Evolutionary conservation across 2,113 vertebrate genomes (phyloP).

Genomic region (Mustela nigripes): DNA sequence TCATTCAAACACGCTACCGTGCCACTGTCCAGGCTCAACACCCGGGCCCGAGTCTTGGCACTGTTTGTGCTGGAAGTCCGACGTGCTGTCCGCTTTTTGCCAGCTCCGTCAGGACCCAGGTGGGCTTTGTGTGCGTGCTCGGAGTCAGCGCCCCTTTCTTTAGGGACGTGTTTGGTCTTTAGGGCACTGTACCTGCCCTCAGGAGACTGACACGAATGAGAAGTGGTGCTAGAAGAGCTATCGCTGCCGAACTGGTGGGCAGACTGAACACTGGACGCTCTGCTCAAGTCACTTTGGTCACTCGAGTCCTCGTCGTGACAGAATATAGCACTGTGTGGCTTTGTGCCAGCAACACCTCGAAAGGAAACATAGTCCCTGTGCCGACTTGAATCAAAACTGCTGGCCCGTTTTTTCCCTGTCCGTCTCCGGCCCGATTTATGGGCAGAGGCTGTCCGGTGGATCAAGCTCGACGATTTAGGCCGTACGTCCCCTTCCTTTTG

Average conservation of each 20-base stretch:
- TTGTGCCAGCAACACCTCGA: conserved; percentile 91
- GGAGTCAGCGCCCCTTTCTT: conserved; percentile 86
- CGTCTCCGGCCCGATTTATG: conserved; percentile 92
- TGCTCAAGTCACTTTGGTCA: conserved; percentile 98
- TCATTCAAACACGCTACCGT: conserved; percentile 98
- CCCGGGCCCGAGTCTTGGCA: conserved; percentile 95
- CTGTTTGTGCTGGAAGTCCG: conserved; percentile 94
- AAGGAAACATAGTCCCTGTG: conserved; percentile 95
- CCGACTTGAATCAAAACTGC: conserved; percentile 97
- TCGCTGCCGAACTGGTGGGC: conserved; percentile 96
- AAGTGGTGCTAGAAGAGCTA: conserved; percentile 96
- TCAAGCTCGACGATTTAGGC: conserved; percentile 90
- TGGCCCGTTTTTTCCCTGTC: conserved; percentile 96
- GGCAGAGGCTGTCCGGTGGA: conserved; percentile 91
- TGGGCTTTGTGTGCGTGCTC: conserved; percentile 87
- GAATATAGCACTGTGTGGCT: conserved; percentile 95
- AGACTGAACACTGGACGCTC: conserved; percentile 96
- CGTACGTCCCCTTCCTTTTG: conserved; percentile 90
- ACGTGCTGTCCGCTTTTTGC: conserved; percentile 90
- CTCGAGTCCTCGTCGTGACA: conserved; percentile 96
- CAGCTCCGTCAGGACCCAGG: conserved; percentile 87
- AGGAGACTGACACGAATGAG: conserved; percentile 95
- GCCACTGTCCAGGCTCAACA: conserved; percentile 97
- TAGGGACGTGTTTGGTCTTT: conserved; percentile 91
- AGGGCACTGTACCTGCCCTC: conserved; percentile 92